Percentiles rank a stretch among this genome's conserved stretches.
These are phyloP conservation scores for Chymomyza caudatula DNA, from an alignment of 2,888 invertebrate genomes.

Conservation along the genomic window DNA sequence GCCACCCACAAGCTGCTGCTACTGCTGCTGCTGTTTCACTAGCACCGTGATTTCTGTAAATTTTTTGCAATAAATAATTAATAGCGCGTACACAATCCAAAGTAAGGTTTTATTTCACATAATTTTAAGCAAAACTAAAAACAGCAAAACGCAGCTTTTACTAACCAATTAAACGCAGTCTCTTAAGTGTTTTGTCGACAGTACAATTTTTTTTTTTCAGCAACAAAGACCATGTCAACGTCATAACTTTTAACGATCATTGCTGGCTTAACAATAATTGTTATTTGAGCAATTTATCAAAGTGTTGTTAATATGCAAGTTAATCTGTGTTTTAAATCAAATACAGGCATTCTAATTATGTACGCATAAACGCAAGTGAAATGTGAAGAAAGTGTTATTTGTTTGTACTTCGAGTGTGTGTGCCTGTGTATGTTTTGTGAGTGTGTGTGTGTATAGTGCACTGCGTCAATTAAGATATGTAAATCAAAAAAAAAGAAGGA, in stretches of 20 bases:
- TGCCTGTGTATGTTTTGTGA: conserved; percentile 25
- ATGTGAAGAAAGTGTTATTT: conserved; percentile 44
- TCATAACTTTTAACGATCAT: background rate
- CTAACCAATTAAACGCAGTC: background rate
- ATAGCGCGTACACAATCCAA: background rate
- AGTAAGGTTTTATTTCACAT: background rate
- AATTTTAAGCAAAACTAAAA: background rate
- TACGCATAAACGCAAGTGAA: conserved; percentile 39
- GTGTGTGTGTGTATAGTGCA: conserved; percentile 44
- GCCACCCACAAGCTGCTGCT: background rate
- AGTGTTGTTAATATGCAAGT: conserved; percentile 39
- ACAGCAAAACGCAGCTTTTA: background rate
- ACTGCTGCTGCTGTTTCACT: background rate
- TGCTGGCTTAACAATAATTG: background rate
- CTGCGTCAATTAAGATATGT: conserved; percentile 45
- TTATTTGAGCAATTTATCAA: background rate
- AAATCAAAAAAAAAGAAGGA: conserved; percentile 27
- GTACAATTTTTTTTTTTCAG: background rate
- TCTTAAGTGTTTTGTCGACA: background rate
- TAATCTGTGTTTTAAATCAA: conserved; percentile 41
- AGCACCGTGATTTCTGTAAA: background rate
- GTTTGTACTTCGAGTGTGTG: conserved; percentile 40
- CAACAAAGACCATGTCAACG: conserved; percentile 1
- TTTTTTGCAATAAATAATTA: background rate
- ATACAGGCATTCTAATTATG: conserved; percentile 52